These are phyloP conservation scores for Paramormyrops hopkinsi DNA, from an alignment of 2,797 vertebrate species.

Conservation along the genomic window DNA sequence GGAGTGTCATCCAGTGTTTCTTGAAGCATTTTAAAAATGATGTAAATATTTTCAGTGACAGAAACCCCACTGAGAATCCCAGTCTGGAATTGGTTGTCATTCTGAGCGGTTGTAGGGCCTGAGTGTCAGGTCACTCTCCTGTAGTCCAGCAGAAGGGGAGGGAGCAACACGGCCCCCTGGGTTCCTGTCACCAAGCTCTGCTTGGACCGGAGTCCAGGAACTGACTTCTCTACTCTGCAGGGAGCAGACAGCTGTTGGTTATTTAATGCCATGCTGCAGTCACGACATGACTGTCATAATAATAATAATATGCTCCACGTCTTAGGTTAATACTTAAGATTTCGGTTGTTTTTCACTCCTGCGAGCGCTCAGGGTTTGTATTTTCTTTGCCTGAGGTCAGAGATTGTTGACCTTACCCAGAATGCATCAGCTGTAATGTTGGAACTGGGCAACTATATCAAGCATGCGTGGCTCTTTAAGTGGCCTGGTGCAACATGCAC, in stretches of 20 bases:
- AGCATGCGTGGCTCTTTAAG: not conserved
- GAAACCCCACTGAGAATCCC: not conserved
- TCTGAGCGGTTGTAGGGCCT: not conserved
- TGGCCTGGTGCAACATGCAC: not conserved
- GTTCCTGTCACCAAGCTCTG: not conserved
- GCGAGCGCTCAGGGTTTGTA: not conserved
- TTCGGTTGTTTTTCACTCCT: not conserved
- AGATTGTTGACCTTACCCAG: not conserved
- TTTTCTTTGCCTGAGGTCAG: not conserved
- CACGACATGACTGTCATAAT: not conserved
- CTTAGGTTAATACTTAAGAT: not conserved
- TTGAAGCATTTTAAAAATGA: not conserved
- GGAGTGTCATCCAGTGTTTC: not conserved
- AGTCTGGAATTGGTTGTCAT: not conserved
- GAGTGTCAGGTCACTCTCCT: not conserved
- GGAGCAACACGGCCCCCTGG: no score
- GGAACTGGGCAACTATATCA: not conserved
- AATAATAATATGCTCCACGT: not conserved
- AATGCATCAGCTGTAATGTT: not conserved
- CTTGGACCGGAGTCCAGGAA: not conserved
- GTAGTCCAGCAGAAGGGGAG: not conserved
- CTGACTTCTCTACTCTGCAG: not conserved
- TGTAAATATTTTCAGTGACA: not conserved
- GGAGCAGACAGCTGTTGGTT: not conserved
- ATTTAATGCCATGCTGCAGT: not conserved